Conservation (phyloP, 2,113 vertebrate species). For the Salvelinus sp. region DNA sequence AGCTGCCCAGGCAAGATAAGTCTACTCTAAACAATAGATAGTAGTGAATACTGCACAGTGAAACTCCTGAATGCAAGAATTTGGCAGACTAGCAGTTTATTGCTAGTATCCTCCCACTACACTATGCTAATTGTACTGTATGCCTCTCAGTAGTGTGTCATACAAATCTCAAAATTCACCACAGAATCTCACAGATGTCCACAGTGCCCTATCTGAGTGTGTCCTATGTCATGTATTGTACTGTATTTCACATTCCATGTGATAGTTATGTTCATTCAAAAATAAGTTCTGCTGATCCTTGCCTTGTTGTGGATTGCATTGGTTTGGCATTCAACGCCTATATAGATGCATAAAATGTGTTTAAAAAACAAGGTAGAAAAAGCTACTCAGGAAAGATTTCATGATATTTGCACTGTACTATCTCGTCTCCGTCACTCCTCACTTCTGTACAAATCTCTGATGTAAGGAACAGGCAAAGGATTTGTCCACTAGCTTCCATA, state of each 20-base stretch:
- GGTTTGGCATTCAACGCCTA: slow-evolving; percentile 55
- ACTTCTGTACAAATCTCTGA: neutral
- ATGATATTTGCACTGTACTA: slow-evolving; percentile 20
- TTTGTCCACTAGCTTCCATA: neutral
- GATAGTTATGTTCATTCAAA: slow-evolving; percentile 24
- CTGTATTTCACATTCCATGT: slow-evolving; percentile 14
- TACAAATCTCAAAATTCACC: neutral
- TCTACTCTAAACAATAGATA: neutral
- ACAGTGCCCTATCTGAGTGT: neutral
- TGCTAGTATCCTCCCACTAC: slow-evolving; percentile 2
- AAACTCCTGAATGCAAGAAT: neutral
- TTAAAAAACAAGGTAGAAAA: slow-evolving; percentile 34
- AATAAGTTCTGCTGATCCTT: slow-evolving; percentile 21
- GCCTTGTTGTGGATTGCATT: slow-evolving; percentile 53
- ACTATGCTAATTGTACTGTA: neutral
- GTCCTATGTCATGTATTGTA: slow-evolving; percentile 11
- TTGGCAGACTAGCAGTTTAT: slow-evolving; percentile 9
- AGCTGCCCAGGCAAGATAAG: neutral
- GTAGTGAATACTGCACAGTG: slow-evolving; percentile 6
- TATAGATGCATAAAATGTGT: slow-evolving; percentile 51
- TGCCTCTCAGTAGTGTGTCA: slow-evolving; percentile 9
- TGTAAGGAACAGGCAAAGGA: neutral
- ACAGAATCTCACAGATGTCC: neutral
- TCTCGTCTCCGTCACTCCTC: neutral
- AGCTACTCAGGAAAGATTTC: slow-evolving; percentile 33